Evolutionary conservation across 92 coral and sea anemone genomes (phyloP).

Genomic region (Parazoanthus atlanticus): DNA sequence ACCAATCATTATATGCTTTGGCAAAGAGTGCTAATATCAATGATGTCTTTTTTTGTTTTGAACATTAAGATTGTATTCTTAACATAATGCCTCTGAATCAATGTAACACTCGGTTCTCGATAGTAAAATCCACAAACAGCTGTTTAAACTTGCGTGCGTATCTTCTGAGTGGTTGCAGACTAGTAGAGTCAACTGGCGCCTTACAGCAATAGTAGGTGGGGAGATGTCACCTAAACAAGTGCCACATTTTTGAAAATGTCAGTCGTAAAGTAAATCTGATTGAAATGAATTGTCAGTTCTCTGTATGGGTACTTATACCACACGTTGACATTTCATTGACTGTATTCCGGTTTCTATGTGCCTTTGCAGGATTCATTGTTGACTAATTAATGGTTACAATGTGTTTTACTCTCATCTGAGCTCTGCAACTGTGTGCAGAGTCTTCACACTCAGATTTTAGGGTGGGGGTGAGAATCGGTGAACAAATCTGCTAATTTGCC

Average conservation of each 20-base stretch:
- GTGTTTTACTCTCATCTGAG: neutral
- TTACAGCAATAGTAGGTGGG: neutral
- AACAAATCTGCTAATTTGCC: constrained; percentile 11
- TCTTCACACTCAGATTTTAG: constrained; percentile 10
- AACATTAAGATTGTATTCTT: neutral
- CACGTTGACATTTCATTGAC: neutral
- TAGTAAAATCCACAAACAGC: neutral
- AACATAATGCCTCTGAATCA: neutral
- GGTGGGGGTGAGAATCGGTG: constrained; percentile 31
- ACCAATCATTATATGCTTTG: neutral
- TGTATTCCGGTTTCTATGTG: neutral
- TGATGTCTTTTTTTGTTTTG: neutral
- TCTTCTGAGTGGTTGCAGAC: constrained; percentile 9
- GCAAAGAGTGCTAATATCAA: neutral
- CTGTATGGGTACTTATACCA: neutral
- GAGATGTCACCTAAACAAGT: constrained; percentile 16
- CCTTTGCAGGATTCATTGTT: neutral
- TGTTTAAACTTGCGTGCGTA: constrained; percentile 24
- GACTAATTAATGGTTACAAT: neutral
- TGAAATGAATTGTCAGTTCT: constrained; percentile 18
- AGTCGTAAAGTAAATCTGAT: neutral
- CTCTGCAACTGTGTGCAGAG: neutral
- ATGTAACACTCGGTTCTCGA: neutral
- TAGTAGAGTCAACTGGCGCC: constrained; percentile 7
- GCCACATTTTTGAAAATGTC: constrained; percentile 12